Evolutionary conservation across 2,888 invertebrate species (phyloP), one percentile per base, ranked within the genome.

Genomic region (Bursaphelenchus okinawaensis): DNA sequence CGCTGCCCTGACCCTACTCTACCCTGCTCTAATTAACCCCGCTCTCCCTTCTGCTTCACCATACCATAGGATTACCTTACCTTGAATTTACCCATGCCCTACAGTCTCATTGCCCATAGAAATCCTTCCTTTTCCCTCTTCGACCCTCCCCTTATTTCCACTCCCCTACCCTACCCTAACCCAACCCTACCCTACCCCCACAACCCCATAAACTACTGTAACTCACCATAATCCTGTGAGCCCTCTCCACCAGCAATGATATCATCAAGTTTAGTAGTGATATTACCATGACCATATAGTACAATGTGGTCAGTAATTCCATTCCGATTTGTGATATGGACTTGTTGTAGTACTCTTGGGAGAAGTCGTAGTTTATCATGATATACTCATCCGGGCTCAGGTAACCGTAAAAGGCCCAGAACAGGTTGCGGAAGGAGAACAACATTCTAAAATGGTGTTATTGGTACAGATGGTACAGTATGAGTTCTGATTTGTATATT

Each of bases 391-490:
- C 52, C 4, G 72, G 73, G 12, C 68, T 68, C 29, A 78, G 62
- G 23, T 78, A 77, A 23, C 79, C 79, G 64, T 71, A 78, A 57
- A 75, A 72, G 2, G 75, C 68, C 79, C 78, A 78, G 66, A 72
- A 78, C n/a, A 79, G 66, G 29, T 63, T 67, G 52, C 65, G 60
- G 40, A 20, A 24, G 24, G 66, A 66, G 12, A 9, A 7, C n/a
- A 23, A 7, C 22, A 65, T 22, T 28, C 64, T 64, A 23, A 56
- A 64, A 63, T n/a, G n/a, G n/a, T n/a, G n/a, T n/a, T n/a, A n/a
- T n/a, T n/a, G n/a, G n/a, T n/a, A n/a, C n/a, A n/a, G n/a, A n/a
- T n/a, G n/a, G n/a, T n/a, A n/a, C n/a, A n/a, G n/a, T n/a, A n/a
- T n/a, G n/a, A n/a, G n/a, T n/a, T n/a, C n/a, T n/a, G n/a, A n/a